Evolutionary conservation across 2,888 invertebrate genomes (phyloP).

Genomic region (Drosophila niveifrons): DNA sequence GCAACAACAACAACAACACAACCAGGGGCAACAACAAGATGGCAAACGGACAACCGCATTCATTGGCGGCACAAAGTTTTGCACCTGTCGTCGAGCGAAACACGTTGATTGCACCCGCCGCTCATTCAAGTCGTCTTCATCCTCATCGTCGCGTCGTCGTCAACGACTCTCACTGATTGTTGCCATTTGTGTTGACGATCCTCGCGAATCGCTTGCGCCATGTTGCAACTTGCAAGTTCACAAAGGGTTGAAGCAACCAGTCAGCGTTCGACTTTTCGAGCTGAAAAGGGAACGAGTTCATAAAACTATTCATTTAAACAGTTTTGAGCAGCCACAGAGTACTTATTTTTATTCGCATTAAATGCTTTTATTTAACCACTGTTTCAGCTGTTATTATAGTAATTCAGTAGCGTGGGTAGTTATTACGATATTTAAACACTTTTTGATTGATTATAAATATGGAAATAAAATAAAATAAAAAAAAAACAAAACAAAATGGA

Average conservation of each 20-base stretch:
- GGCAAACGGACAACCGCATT: slow-evolving; percentile 49
- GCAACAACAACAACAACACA: slow-evolving; percentile 22
- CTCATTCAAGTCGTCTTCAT: slow-evolving; percentile 14
- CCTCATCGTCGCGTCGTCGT: not conserved
- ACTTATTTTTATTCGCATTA: not conserved
- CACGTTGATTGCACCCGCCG: slow-evolving; percentile 74
- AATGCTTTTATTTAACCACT: not conserved
- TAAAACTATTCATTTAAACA: slow-evolving; percentile 40
- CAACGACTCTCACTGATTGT: slow-evolving; percentile 55
- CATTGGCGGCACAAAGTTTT: slow-evolving; percentile 73
- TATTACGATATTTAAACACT: no score
- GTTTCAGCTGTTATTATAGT: not conserved
- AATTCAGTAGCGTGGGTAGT: not conserved
- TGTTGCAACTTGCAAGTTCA: slow-evolving; percentile 51
- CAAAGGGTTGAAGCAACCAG: slow-evolving; percentile 10
- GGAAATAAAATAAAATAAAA: no score
- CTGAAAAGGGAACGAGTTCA: slow-evolving; percentile 2
- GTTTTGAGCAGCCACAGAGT: not conserved
- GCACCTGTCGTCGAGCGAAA: slow-evolving; percentile 73
- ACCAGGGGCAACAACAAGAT: slow-evolving; percentile 8
- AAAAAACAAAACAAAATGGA: no score
- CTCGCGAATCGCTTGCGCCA: slow-evolving; percentile 45
- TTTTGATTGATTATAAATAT: no score
- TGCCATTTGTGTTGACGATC: slow-evolving; percentile 71
- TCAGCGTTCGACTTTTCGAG: slow-evolving; percentile 35